These are phyloP conservation scores for Pachycephala philippinensis DNA, from an alignment of 2,113 vertebrate genomes.

Conservation along the genomic window DNA sequence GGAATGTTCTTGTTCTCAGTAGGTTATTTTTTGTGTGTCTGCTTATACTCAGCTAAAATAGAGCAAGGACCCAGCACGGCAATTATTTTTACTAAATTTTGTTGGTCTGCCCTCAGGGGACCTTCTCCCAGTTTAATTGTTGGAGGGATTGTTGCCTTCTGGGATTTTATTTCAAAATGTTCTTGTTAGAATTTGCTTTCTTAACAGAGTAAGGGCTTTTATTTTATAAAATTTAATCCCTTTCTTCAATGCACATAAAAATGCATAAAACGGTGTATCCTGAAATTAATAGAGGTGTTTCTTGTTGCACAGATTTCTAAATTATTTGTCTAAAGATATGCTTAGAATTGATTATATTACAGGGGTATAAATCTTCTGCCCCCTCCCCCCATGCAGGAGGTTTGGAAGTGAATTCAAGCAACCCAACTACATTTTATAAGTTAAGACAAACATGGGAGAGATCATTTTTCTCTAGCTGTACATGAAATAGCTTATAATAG, in stretches of 20 bases:
- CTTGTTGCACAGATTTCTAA: constrained; percentile 65
- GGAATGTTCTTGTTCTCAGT: constrained; percentile 54
- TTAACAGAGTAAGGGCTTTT: constrained; percentile 8
- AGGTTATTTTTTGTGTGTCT: constrained; percentile 46
- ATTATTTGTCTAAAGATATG: constrained; percentile 75
- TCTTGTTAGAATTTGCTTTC: constrained; percentile 67
- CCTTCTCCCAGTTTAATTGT: constrained; percentile 78
- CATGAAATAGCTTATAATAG: constrained; percentile 74
- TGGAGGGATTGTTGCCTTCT: constrained; percentile 73
- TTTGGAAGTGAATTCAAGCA: constrained; percentile 66
- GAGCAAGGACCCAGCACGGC: constrained; percentile 65
- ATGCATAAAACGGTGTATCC: constrained; percentile 43
- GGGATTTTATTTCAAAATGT: constrained; percentile 76
- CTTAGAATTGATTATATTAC: constrained; percentile 73
- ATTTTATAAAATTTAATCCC: constrained; percentile 1
- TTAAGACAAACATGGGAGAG: constrained; percentile 72
- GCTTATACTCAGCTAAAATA: constrained; percentile 67
- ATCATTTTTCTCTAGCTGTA: constrained; percentile 75
- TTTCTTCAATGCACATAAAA: constrained; percentile 49
- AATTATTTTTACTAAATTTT: constrained; percentile 78
- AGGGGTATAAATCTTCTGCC: constrained; percentile 64
- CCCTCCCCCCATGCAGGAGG: constrained; percentile 14
- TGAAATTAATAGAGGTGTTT: constrained; percentile 73
- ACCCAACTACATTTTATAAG: constrained; percentile 70
- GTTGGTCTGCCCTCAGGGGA: constrained; percentile 73